phyloP scores from a whole-genome alignment of 53 echinoderm and acorn worm species.

The Paracentrotus lividus region DNA sequence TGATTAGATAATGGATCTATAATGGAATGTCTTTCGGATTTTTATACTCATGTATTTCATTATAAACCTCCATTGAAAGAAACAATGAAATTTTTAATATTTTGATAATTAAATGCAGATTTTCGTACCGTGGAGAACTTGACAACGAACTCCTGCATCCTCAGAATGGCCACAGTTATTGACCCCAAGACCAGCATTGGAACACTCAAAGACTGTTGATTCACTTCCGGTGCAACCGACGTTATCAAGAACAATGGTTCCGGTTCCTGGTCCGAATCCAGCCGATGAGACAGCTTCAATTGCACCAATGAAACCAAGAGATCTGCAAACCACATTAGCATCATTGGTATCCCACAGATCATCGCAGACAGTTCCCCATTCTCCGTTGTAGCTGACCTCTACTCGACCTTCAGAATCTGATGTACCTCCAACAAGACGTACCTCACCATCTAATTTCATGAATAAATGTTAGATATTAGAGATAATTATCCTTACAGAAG shows the following conservation, averaged over 20 bases:
- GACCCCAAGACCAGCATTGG: constrained; percentile 52
- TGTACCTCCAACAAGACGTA: constrained; percentile 9
- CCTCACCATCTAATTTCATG: background rate
- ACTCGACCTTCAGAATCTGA: constrained; percentile 1
- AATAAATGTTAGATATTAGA: no score
- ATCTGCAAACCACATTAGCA: constrained; percentile 1
- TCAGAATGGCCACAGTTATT: constrained; percentile 77
- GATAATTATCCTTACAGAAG: no score
- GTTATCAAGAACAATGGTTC: constrained; percentile 71
- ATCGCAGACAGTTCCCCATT: constrained; percentile 54
- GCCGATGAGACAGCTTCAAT: background rate
- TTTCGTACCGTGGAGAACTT: background rate
- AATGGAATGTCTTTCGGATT: no score
- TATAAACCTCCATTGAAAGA: no score
- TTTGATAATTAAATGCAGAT: no score
- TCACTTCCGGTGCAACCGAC: constrained; percentile 75
- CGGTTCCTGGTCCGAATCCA: constrained; percentile 61
- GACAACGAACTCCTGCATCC: constrained; percentile 70
- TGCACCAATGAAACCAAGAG: background rate
- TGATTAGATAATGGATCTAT: no score
- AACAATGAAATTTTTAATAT: no score
- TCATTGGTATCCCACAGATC: constrained; percentile 5
- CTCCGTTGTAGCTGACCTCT: constrained; percentile 17
- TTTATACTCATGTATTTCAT: no score
- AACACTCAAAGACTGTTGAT: constrained; percentile 55